Evolutionary conservation across 1,140 invertebrate species (phyloP), one percentile per base, ranked within the genome.

Genomic region (Cydia pomonella): DNA sequence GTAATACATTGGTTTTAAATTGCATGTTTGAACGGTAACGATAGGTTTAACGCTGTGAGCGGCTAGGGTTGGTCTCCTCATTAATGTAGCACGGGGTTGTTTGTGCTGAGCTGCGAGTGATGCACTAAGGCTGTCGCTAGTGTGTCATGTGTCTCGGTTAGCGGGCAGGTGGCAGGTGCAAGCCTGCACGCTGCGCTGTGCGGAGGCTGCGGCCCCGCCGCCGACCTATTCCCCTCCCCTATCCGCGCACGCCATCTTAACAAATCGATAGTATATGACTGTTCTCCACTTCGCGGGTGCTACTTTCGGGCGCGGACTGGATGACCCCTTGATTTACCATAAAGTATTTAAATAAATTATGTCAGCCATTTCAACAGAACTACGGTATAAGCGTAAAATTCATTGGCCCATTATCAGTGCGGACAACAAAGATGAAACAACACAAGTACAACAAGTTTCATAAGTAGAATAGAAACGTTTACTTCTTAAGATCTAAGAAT

Each of bases 161-260:
- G 80, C 79, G 84, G 81, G 76, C 75, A 81, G 80, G 63, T 64
- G 86, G 87, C 87, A 91, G 89, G 89, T 88, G 87, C 88, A 89
- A 77, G 82, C 77, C 82, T 89, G 88, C 87, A 89, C 83, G 89
- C 82, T 89, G 86, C 86, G 83, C 83, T 80, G 87, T 76, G 81
- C 80, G 83, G 84, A 86, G 82, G 85, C 84, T 85, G 84, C 83
- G 79, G 78, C 80, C 82, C 85, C 75, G 76, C 66, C 75, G 80
- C 79, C 91, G 73, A 76, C 64, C 74, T 66, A 79, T 77, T 79
- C 80, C 77, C 79, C 86, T 84, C 82, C 88, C 87, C 87, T 80
- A 82, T 87, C 90, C 89, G 89, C 90, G 92, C 89, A 92, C 94
- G 94, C 94, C 94, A 94, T 94, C 94, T 94, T 93, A 93, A 93